Conservation (phyloP, 2,797 vertebrate genomes). For the Tenualosa thibaudeaui region DNA sequence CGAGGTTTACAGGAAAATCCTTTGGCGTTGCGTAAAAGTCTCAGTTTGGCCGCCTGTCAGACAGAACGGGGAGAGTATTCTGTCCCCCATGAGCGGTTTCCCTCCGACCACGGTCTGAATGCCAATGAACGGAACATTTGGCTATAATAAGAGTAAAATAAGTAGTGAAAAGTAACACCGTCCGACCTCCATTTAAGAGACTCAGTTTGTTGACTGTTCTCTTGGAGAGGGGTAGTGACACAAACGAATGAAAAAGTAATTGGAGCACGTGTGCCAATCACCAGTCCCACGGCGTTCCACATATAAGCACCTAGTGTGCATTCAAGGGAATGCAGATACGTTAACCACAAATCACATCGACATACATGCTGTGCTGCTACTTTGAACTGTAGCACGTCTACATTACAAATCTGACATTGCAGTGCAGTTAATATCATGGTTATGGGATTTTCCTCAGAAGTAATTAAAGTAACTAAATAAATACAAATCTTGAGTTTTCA, state of each 20-base stretch:
- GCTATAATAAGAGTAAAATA: neutral
- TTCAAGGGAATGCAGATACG: neutral
- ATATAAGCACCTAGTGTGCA: too few relatives aligned
- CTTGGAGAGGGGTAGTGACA: neutral
- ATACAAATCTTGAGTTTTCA: neutral
- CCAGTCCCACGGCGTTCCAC: neutral
- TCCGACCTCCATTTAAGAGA: neutral
- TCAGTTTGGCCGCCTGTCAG: conserved; percentile 3
- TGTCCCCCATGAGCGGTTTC: conserved; percentile 3
- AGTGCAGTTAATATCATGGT: neutral
- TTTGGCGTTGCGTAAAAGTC: neutral
- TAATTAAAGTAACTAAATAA: neutral
- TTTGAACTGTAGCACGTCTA: neutral
- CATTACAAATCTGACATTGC: neutral
- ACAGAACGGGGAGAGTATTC: neutral
- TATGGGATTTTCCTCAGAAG: too few relatives aligned
- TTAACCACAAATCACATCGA: neutral
- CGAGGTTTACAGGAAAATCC: conserved; percentile 3
- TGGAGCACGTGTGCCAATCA: neutral
- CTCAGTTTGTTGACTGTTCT: conserved; percentile 9
- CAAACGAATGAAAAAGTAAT: conserved; percentile 7
- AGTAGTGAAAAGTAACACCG: neutral
- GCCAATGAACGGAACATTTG: conserved; percentile 7
- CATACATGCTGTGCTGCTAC: neutral
- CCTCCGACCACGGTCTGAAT: conserved; percentile 8